phyloP scores from a whole-genome alignment of 2,797 vertebrate species.

The Pipistrellus pygmaeus region DNA sequence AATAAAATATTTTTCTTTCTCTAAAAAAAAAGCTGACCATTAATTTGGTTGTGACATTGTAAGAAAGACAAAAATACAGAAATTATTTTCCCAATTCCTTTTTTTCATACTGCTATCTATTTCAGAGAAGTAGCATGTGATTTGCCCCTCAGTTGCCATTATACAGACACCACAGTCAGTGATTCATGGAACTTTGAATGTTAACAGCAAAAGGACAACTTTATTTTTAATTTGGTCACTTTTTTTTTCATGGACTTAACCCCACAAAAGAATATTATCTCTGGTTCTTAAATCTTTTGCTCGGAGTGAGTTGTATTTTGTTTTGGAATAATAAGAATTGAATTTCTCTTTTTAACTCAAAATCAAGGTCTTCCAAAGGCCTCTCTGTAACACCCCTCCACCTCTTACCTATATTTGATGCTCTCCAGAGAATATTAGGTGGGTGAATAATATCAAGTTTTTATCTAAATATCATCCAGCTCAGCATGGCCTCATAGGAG shows the following conservation, averaged over 20 bases:
- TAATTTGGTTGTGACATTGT: neutral
- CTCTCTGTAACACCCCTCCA: neutral
- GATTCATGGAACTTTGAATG: conserved; percentile 28
- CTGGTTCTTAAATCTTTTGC: conserved; percentile 40
- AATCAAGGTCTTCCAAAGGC: conserved; percentile 69
- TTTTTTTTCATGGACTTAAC: conserved; percentile 58
- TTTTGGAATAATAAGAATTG: conserved; percentile 77
- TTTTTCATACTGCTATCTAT: neutral
- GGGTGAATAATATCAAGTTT: conserved; percentile 62
- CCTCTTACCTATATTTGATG: conserved; percentile 73
- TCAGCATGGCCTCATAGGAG: conserved; percentile 68
- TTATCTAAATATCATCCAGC: conserved; percentile 64
- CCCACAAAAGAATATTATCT: conserved; percentile 43
- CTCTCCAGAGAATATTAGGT: conserved; percentile 68
- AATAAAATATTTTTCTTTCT: neutral
- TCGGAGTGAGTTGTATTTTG: conserved; percentile 74
- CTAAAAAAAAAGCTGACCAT: neutral
- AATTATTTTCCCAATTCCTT: neutral
- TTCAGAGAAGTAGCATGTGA: neutral
- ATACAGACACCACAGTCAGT: neutral
- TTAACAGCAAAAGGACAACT: conserved; percentile 28
- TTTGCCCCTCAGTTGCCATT: neutral
- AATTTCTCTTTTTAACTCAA: conserved; percentile 75
- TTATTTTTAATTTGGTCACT: conserved; percentile 41
- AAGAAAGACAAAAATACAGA: neutral